Percentiles rank a stretch among this genome's conserved stretches.
These are phyloP conservation scores for Mythimna ferrago DNA, from an alignment of 2,888 invertebrate species.

Conservation along the genomic window DNA sequence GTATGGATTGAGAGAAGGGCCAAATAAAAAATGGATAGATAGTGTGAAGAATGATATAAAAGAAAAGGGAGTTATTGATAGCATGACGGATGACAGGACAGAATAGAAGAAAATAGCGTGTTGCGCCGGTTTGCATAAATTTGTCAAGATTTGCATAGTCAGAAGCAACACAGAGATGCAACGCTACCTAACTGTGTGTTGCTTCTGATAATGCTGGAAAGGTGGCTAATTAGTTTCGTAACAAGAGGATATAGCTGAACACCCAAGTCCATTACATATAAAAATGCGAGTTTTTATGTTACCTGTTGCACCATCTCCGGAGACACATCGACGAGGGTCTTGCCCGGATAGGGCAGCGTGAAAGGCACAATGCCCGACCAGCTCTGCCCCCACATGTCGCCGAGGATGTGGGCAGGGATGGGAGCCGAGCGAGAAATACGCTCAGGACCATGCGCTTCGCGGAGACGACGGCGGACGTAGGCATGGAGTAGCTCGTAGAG, in stretches of 20 bases:
- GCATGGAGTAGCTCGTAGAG: constrained; percentile 97
- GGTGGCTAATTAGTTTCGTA: too few relatives aligned
- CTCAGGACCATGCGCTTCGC: constrained; percentile 96
- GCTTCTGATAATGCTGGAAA: too few relatives aligned
- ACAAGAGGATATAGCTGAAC: neutral
- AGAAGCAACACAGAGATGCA: too few relatives aligned
- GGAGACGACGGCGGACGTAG: constrained; percentile 95
- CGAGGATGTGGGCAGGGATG: constrained; percentile 95
- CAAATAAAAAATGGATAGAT: too few relatives aligned
- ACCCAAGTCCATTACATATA: neutral
- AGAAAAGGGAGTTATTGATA: too few relatives aligned
- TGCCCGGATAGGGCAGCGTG: constrained; percentile 96
- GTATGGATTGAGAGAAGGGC: too few relatives aligned
- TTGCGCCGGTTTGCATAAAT: too few relatives aligned
- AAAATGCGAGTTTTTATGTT: constrained; percentile 16
- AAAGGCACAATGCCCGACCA: constrained; percentile 96
- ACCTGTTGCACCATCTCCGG: constrained; percentile 95
- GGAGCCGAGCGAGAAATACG: constrained; percentile 95
- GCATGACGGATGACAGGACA: too few relatives aligned
- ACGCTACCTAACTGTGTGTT: too few relatives aligned
- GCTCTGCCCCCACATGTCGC: constrained; percentile 97
- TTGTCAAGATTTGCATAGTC: too few relatives aligned
- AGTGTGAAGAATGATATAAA: too few relatives aligned
- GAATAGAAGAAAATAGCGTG: too few relatives aligned
- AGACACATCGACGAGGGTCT: constrained; percentile 95